Conservation (phyloP, 2,113 vertebrate genomes). For the Todiramphus saurophagus region DNA sequence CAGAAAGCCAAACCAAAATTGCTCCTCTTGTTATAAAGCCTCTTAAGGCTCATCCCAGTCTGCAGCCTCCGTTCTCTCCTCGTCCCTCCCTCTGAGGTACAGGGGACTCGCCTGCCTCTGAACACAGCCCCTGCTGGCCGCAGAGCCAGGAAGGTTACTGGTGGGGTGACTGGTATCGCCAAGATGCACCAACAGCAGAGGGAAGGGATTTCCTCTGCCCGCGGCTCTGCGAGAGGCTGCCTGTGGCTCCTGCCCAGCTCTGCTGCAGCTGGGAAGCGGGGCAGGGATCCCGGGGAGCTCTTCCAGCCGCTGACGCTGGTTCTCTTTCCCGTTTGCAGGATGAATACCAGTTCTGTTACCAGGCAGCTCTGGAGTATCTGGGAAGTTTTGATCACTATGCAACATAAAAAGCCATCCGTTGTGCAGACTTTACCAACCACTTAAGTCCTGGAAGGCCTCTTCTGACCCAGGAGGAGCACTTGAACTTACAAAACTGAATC, state of each 20-base stretch:
- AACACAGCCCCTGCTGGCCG: fast-evolving
- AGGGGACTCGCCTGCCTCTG: neutral
- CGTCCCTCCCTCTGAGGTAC: neutral
- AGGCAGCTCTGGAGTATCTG: constrained; percentile 96
- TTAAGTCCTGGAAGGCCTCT: constrained; percentile 75
- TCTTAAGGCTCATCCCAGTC: neutral
- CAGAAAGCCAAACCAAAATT: no score
- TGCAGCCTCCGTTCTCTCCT: fast-evolving
- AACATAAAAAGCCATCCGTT: constrained; percentile 96
- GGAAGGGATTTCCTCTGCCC: neutral
- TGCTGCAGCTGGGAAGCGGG: neutral
- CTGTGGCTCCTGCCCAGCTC: neutral
- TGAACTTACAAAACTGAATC: constrained; percentile 76
- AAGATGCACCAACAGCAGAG: fast-evolving
- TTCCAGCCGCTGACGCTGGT: neutral
- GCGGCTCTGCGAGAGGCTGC: neutral
- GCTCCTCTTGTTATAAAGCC: neutral
- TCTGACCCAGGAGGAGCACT: constrained; percentile 86
- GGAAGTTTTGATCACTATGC: constrained; percentile 99
- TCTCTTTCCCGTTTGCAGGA: constrained; percentile 76
- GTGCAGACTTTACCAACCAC: constrained; percentile 76
- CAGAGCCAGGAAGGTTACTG: fast-evolving
- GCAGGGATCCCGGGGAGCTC: neutral
- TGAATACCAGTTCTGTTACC: constrained; percentile 98
- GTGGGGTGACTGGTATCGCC: fast-evolving